These are phyloP conservation scores for Mungos mungo DNA, from an alignment of 2,113 vertebrate species.

Conservation along the genomic window DNA sequence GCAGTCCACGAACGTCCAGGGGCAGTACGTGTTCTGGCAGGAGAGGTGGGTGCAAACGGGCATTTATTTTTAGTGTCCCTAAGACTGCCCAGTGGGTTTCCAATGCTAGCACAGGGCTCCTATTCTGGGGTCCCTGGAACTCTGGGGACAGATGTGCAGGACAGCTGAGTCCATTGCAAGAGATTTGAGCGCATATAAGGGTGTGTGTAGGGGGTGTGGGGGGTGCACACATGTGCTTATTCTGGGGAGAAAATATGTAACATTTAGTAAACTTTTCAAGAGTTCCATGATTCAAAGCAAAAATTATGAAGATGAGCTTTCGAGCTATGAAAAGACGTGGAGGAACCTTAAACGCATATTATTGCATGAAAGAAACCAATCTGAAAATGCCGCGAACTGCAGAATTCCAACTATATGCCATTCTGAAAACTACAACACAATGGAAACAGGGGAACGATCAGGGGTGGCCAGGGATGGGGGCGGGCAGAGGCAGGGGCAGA, in stretches of 20 bases:
- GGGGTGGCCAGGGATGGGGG: background rate
- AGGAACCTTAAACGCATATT: fast-evolving
- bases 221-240: background rate
- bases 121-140: background rate
- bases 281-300: background rate
- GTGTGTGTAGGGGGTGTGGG: too few species aligned
- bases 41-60: background rate
- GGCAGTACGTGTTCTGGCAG: background rate
- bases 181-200: background rate
- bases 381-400: background rate
- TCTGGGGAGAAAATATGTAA: background rate
- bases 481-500: too few species aligned
- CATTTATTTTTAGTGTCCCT: background rate
- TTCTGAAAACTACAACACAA: background rate
- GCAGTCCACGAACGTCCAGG: background rate
- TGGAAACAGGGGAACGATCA: fast-evolving
- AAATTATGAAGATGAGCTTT: background rate
- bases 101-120: background rate
- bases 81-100: too few species aligned
- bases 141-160: fast-evolving
- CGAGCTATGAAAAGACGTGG: background rate
- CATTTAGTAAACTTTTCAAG: background rate
- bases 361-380: background rate
- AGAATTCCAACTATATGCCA: fast-evolving
- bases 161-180: background rate